Base-by-base conservation (phyloP, 2,888 invertebrate species). In the Drosophila kanekoi region DNA sequence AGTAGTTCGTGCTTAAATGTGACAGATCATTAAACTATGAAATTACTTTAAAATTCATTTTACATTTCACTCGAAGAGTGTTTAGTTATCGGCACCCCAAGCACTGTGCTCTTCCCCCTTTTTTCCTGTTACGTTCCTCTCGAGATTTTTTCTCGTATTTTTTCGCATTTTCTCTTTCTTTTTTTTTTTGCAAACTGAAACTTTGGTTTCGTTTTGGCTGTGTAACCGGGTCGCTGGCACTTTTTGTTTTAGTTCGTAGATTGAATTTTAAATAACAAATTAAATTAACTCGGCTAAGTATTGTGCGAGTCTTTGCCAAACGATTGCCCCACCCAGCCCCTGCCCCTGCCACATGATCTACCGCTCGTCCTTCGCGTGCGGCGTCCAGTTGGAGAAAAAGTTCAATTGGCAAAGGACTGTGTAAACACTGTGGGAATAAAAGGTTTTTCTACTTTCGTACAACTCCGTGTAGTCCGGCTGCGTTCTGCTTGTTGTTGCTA, bases 181-280 rank as follows among this genome's bases (percentile, higher is more conserved):
- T 43, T 48, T 56, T 67, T 61, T 65, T 47, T 23, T 11, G 32
- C 41, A 18, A 53, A 37, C 18, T 43, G 40, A 65, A 73, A 70
- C 45, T 72, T 71, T 47, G 41, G 41, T 52, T 59, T 61, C 63
- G 44, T 47, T 47, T 14, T 35, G 52, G 33, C 41, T 62, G 59
- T 59, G n/a, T 40, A 64, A 53, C 57, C 61, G 23, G 28, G 28
- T 28, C 43, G 20, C 43, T 54, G 57, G 81, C 78, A 88, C 89
- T 90, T 90, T 90, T 91, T 90, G 90, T 90, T 90, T 91, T 90
- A 91, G 91, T 90, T 90, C 84, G 79, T 79, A 91, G 91, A 90
- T 90, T 91, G 90, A 90, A 91, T 90, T 91, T 91, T 91, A 90
- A 90, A 90, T 90, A 91, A 89, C 89, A 89, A 90, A 91, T 91